Conservation (phyloP, 2,113 vertebrate species). For the Nycticorax nycticorax region DNA sequence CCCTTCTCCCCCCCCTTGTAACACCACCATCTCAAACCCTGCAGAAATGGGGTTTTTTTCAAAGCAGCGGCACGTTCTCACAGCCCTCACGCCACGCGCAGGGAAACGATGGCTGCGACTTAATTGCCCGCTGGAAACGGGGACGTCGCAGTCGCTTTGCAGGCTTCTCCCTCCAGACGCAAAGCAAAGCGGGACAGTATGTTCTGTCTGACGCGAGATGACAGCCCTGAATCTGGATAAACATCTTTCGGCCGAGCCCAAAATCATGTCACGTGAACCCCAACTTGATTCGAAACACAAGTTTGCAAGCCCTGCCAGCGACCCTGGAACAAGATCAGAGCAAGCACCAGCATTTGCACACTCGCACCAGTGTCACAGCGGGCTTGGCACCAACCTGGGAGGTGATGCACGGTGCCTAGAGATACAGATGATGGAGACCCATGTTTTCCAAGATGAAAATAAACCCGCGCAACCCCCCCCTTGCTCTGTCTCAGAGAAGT, state of each 20-base stretch:
- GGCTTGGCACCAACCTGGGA: not conserved
- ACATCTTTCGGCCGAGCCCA: not conserved
- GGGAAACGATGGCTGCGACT: not conserved
- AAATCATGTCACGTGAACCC: not conserved
- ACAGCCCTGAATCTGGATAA: not conserved
- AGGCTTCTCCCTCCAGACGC: not conserved
- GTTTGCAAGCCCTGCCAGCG: not conserved
- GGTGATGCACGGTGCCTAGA: not conserved
- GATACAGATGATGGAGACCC: not conserved
- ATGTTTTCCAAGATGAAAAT: not conserved
- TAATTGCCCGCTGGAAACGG: not conserved
- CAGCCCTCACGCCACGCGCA: rapidly evolving
- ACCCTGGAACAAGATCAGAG: not conserved
- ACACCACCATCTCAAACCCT: not conserved
- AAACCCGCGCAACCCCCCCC: rapidly evolving
- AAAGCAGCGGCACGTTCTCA: not conserved
- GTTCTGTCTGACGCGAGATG: not conserved
- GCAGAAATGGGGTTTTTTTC: not conserved
- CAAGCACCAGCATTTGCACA: not conserved
- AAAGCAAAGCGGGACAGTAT: not conserved
- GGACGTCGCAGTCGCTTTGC: rapidly evolving
- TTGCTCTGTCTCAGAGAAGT: not conserved
- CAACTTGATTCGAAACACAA: not conserved
- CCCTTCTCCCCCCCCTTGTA: not conserved
- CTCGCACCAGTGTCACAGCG: not conserved